These are phyloP conservation scores for Pipistrellus pipistrellus DNA, from an alignment of 2,797 vertebrate species.

Conservation along the genomic window DNA sequence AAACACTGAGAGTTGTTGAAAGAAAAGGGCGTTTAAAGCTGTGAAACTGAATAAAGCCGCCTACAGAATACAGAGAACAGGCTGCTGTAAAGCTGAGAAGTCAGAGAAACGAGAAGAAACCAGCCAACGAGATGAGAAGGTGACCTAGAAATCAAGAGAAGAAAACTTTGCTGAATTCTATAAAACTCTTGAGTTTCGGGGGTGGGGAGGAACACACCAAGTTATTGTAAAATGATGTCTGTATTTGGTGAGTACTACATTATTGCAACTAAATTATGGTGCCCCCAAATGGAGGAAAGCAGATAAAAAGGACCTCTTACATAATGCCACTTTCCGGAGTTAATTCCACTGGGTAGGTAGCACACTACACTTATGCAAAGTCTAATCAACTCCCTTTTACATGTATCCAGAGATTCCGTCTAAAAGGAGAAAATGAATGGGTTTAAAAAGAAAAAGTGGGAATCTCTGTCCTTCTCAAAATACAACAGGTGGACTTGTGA, in stretches of 20 bases:
- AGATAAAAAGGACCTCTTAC: neutral
- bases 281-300: conserved; percentile 69
- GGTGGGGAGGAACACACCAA: neutral
- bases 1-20: neutral
- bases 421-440: conserved; percentile 53
- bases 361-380: neutral
- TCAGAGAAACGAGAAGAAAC: conserved; percentile 25
- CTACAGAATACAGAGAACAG: neutral
- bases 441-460: conserved; percentile 41
- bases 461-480: conserved; percentile 49
- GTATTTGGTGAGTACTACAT: neutral
- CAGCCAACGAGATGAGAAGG: neutral
- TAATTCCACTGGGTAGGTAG: neutral
- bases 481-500: neutral
- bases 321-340: neutral
- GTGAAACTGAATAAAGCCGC: neutral
- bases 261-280: conserved; percentile 46
- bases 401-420: neutral
- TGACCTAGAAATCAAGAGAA: neutral
- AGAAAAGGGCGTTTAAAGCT: neutral
- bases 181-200: conserved; percentile 27
- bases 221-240: neutral
- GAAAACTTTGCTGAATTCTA: conserved; percentile 13
- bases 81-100: neutral
- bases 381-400: neutral